phyloP scores from a whole-genome alignment of 35 echinoderm and acorn worm species.

The Eucidaris tribuloides region DNA sequence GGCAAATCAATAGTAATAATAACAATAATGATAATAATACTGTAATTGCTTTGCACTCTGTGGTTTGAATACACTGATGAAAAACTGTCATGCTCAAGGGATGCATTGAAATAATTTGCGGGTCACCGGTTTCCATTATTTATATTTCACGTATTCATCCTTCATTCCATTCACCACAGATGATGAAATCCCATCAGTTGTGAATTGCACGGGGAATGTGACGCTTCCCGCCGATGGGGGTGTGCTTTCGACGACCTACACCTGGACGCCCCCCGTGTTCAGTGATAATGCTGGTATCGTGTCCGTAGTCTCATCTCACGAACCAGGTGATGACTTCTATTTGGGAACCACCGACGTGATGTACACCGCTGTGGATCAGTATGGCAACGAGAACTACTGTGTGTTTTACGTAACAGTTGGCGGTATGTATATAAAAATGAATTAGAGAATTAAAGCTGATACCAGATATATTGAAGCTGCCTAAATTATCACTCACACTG shows the following conservation, averaged over 20 bases:
- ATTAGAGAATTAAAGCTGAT: no score
- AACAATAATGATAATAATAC: no score
- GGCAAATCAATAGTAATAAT: no score
- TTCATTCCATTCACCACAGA: no score
- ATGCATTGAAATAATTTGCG: no score
- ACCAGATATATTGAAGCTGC: no score
- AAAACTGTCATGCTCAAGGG: no score
- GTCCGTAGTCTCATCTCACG: neutral
- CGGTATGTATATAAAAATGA: slow-evolving; percentile 6
- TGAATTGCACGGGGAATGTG: slow-evolving; percentile 23
- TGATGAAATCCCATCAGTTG: slow-evolving; percentile 13
- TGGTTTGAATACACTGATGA: no score
- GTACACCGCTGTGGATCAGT: slow-evolving; percentile 1
- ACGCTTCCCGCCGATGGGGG: slow-evolving; percentile 10
- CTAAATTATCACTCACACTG: no score
- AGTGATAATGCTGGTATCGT: slow-evolving; percentile 40
- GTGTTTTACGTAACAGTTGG: slow-evolving; percentile 15
- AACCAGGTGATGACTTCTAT: neutral
- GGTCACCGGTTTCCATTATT: no score
- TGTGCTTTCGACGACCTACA: slow-evolving; percentile 4
- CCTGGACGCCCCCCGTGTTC: slow-evolving; percentile 36
- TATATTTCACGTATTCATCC: no score
- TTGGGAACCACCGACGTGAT: slow-evolving; percentile 8
- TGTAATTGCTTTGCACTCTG: no score
- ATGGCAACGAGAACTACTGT: slow-evolving; percentile 18